These are phyloP conservation scores for Glandiceps talaboti DNA, from an alignment of 53 echinoderm and acorn worm genomes.

Conservation along the genomic window DNA sequence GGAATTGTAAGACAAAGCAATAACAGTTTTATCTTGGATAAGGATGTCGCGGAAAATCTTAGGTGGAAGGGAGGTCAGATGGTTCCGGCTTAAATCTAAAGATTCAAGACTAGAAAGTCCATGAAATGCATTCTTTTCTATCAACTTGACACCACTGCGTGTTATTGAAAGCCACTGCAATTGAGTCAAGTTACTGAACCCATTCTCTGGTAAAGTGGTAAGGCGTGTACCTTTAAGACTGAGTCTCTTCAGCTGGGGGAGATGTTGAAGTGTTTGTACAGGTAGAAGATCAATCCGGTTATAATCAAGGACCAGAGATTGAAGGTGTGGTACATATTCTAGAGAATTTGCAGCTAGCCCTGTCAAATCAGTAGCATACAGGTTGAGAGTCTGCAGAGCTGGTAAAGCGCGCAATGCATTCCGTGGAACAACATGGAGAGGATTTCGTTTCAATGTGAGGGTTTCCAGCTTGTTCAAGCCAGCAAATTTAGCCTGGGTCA, in stretches of 20 bases:
- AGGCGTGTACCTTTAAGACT: background rate
- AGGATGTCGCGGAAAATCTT: background rate
- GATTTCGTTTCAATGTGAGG: conserved; percentile 20
- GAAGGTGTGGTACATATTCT: background rate
- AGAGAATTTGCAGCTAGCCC: background rate
- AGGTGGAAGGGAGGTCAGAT: background rate
- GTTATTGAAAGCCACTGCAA: background rate
- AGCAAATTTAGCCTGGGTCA: conserved; percentile 22
- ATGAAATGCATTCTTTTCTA: background rate
- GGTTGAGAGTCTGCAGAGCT: background rate
- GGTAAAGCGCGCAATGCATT: background rate
- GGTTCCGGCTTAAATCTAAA: background rate
- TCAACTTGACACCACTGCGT: background rate
- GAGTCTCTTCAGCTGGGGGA: background rate
- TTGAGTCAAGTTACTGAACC: background rate
- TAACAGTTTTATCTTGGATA: background rate
- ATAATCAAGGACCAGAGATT: background rate
- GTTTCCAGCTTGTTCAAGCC: conserved; percentile 21
- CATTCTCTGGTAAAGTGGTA: background rate
- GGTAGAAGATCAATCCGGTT: background rate
- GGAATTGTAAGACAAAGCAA: background rate
- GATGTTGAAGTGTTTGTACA: background rate
- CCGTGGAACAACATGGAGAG: conserved; percentile 15
- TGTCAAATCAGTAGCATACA: background rate
- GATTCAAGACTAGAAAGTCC: background rate